Evolutionary conservation across 2,797 vertebrate species (phyloP), one percentile per base, ranked within the genome.

Genomic region (Propithecus perrieri): DNA sequence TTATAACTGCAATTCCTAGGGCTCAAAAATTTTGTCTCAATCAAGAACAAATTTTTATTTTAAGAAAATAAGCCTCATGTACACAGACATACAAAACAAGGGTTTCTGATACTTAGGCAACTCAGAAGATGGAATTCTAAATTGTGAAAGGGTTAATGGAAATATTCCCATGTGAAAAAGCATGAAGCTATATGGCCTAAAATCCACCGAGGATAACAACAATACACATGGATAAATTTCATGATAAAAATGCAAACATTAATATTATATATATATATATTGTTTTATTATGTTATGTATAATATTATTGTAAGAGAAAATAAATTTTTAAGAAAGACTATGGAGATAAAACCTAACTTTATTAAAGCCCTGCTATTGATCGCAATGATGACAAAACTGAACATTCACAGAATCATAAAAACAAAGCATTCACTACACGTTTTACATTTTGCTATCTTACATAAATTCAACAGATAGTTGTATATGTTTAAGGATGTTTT

Each of bases 1-100:
- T 93, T 87, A 28, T 67, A 72, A 89, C 69, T 85, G n/a, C 46
- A 85, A 84, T 84, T 95, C 59, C 61, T 55, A 53, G 43, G 48
- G 8, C n/a, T 81, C 78, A 78, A 81, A 93, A 20, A 88, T 69
- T 92, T 95, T 89, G 57, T 57, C 94, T 85, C 38, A 79, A 15
- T 92, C n/a, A 89, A 59, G 12, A 92, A 91, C 8, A 85, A 93
- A 43, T 26, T 75, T 96, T 89, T 80, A 59, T 85, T 53, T 89
- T 95, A 94, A 80, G 28, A 91, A 89, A 85, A 85, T 76, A 80
- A 78, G 9, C 10, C 38, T 81, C 13, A 85, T 67, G 26, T 46
- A 89, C 5, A 91, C 20, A 33, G 12, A 83, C 4, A 89, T 24
- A 80, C 9, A 92, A 95, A 96, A 33, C 4, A 89, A 95, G 35